Evolutionary conservation across 2,797 vertebrate species (phyloP), one percentile per base, ranked within the genome.

Genomic region (Aldrovandia affinis): DNA sequence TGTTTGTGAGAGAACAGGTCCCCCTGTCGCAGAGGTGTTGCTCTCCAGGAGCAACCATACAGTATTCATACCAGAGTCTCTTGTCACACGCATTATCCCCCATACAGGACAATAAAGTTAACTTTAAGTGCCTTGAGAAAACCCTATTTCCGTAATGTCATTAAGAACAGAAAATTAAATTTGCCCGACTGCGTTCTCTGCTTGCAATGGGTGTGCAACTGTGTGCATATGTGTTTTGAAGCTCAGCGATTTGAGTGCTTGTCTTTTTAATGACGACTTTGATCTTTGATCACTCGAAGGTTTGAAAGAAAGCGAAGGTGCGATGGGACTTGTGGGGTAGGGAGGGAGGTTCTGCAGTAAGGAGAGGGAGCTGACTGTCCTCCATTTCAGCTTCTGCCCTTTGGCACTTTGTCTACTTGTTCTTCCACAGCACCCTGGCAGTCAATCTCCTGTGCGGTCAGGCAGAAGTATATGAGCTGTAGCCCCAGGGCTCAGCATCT

Each of bases 401-500:
- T 20, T 68, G 25, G 25, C 63, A n/a, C 9, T n/a, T 52, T 30
- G n/a, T 77, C 30, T 3, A 12, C 30, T 25, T 18, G 5, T 50
- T 55, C 8, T n/a, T 18, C 15, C n/a, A n/a, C 33, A 18, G 4
- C 10, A 7, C 30, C 52, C 61, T n/a, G 22, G 70, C 39, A 75
- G 70, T 44, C 70, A 0, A 3, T 20, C 70, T 42, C 20, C 39
- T 2, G 7, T 12, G 70, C 39, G 52, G 52, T 47, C 55, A 78
- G n/a, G 52, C 75, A 50, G 42, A 63, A 63, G 28, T 87, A 39
- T 50, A 54, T 83, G 61, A 59, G 59, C 83, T 57, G 85, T 86
- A 86, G 84, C 73, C 81, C 85, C 33, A 54, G 25, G 54, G 54
- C 5, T 80, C 85, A 28, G 84, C 84, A 81, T 86, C 86, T 88